Conservation (phyloP, 2,113 vertebrate species). For the Colaptes auratus region DNA sequence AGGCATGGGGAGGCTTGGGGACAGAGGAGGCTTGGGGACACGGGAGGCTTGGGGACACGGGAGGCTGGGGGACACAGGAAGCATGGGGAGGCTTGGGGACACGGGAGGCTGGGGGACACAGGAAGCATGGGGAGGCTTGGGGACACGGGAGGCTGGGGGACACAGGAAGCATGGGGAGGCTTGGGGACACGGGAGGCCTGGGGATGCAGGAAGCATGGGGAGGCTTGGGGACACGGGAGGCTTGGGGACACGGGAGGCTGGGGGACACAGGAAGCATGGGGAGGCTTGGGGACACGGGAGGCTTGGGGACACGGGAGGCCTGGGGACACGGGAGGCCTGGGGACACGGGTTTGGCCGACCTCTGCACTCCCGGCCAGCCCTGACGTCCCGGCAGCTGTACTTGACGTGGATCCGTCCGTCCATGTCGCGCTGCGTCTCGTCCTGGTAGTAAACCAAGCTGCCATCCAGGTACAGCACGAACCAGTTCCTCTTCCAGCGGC, state of each 20-base stretch:
- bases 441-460: constrained; percentile 89
- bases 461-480: constrained; percentile 94
- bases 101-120: rapidly evolving
- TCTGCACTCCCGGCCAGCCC: constrained; percentile 84
- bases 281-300: too few species aligned
- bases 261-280: too few species aligned
- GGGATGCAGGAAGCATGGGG: too few species aligned
- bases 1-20: background rate
- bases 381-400: constrained; percentile 81
- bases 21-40: rapidly evolving
- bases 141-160: rapidly evolving
- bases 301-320: background rate
- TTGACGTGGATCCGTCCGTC: constrained; percentile 86
- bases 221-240: rapidly evolving
- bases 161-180: background rate
- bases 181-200: rapidly evolving
- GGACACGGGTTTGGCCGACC: constrained; percentile 69
- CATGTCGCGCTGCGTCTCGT: constrained; percentile 82
- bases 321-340: rapidly evolving
- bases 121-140: background rate
- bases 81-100: too few species aligned
- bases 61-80: rapidly evolving
- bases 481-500: constrained; percentile 96
- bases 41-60: too few species aligned
- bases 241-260: rapidly evolving